Evolutionary conservation across 1,140 invertebrate genomes (phyloP).

Genomic region (Micrasema longulum): DNA sequence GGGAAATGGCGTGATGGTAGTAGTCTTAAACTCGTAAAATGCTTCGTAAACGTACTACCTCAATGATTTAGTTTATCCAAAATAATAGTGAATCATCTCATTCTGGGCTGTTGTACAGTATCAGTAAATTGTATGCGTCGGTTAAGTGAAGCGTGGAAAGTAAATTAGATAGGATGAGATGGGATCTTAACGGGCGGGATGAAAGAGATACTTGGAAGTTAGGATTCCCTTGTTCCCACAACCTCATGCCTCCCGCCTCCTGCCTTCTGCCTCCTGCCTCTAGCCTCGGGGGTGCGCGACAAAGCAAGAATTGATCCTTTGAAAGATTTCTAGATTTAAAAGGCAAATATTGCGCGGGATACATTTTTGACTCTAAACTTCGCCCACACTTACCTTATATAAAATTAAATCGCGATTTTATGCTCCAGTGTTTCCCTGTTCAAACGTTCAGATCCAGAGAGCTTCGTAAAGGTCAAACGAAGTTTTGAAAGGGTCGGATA

Average conservation of each 20-base stretch:
- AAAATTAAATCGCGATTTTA: not conserved
- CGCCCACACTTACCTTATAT: too few species aligned
- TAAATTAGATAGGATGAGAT: conserved; percentile 12
- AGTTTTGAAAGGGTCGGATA: not conserved
- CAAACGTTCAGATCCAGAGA: not conserved
- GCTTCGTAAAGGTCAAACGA: not conserved
- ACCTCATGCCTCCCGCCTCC: too few species aligned
- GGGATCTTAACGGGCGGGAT: not conserved
- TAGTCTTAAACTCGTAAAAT: too few species aligned
- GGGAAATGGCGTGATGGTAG: too few species aligned
- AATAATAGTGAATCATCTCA: not conserved
- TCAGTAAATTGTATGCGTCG: not conserved
- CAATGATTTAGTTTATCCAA: not conserved
- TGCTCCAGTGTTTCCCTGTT: not conserved
- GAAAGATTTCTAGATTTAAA: conserved; percentile 5
- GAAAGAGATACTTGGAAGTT: too few species aligned
- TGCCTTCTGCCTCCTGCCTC: too few species aligned
- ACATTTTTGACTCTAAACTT: too few species aligned
- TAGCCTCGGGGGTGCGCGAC: not conserved
- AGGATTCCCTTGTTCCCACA: too few species aligned
- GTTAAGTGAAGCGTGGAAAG: conserved; percentile 8
- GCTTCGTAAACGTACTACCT: too few species aligned
- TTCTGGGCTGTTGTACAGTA: too few species aligned
- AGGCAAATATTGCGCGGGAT: not conserved
- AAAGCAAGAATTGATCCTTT: conserved; percentile 9